Evolutionary conservation across 2,113 vertebrate species (phyloP).

Genomic region (Piaya cayana): DNA sequence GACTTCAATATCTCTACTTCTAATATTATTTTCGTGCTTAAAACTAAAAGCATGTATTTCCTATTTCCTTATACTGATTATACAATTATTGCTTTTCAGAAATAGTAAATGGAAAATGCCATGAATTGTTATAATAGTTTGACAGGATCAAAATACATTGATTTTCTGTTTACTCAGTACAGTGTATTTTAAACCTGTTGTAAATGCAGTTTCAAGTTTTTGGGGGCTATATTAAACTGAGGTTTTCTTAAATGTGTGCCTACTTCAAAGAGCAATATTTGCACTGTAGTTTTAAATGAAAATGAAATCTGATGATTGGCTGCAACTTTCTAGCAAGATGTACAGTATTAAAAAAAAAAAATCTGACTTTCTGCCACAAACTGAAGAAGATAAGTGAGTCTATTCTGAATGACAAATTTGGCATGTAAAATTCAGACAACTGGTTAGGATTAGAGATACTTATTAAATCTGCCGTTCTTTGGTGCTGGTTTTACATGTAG

Average conservation of each 20-base stretch:
- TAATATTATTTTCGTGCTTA: not conserved
- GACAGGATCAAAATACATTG: not conserved
- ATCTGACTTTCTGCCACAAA: not conserved
- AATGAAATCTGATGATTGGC: not conserved
- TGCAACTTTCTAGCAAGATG: not conserved
- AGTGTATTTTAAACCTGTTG: not conserved
- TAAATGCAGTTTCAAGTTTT: not conserved
- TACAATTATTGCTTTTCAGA: not conserved
- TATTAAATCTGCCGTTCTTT: not conserved
- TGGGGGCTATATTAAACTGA: not conserved
- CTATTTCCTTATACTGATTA: not conserved
- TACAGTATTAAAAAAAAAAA: not conserved
- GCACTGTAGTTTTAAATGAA: not conserved
- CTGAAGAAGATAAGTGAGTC: not conserved
- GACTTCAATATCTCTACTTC: not conserved
- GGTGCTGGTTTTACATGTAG: not conserved
- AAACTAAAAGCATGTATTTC: not conserved
- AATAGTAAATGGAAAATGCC: not conserved
- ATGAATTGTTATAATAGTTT: not conserved
- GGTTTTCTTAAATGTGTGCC: not conserved
- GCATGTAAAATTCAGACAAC: not conserved
- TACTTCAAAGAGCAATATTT: not conserved
- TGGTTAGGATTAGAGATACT: not conserved
- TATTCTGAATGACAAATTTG: not conserved
- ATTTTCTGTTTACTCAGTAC: not conserved